These are phyloP conservation scores for Tachuris rubrigastra DNA, from an alignment of 2,113 vertebrate species.

Conservation along the genomic window DNA sequence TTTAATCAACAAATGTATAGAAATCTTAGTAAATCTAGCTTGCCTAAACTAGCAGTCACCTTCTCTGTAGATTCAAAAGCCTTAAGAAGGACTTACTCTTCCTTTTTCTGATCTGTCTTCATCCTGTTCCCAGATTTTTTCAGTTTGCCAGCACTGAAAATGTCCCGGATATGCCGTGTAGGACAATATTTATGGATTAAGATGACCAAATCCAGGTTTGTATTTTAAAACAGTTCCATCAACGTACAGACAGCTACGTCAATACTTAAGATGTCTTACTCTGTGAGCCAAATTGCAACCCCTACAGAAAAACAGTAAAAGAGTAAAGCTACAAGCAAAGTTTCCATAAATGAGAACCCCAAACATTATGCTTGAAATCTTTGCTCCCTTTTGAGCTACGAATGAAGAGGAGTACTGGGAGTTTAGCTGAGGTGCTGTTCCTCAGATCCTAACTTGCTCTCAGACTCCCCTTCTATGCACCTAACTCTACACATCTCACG, in stretches of 20 bases:
- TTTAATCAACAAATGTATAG: neutral
- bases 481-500: neutral
- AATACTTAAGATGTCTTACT: neutral
- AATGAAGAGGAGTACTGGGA: neutral
- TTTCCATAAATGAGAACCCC: neutral
- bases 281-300: neutral
- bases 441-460: neutral
- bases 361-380: neutral
- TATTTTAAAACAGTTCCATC: neutral
- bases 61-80: neutral
- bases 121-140: neutral
- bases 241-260: neutral
- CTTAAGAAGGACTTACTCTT: neutral
- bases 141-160: neutral
- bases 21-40: neutral
- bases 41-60: neutral
- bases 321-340: neutral
- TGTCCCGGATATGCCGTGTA: neutral
- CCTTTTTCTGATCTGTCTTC: neutral
- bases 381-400: neutral
- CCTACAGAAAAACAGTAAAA: neutral
- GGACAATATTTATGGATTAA: neutral
- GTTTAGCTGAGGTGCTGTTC: neutral
- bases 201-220: neutral
- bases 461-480: neutral